These are phyloP conservation scores for Phasianus colchicus DNA, from an alignment of 2,113 vertebrate genomes.

Conservation along the genomic window DNA sequence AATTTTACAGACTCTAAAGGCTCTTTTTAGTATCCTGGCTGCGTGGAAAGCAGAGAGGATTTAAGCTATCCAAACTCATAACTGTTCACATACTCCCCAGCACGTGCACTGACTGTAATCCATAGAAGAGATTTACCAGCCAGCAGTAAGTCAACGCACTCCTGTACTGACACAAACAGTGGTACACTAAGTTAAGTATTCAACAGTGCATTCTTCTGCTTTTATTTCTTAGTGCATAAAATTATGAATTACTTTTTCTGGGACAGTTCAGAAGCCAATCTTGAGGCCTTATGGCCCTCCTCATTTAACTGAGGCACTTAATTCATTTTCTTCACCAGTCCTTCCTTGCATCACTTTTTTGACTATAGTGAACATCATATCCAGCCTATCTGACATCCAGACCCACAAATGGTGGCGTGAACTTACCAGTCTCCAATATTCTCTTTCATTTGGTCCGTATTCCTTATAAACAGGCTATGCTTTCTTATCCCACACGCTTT, in stretches of 20 bases:
- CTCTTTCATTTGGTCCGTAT: not conserved
- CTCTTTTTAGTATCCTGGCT: not conserved
- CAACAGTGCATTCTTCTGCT: not conserved
- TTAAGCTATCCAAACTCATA: not conserved
- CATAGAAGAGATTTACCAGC: not conserved
- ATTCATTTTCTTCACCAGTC: not conserved
- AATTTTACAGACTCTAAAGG: slow-evolving; percentile 5
- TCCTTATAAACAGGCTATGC: not conserved
- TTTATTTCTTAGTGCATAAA: slow-evolving; percentile 20
- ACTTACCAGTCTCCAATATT: not conserved
- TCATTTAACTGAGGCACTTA: not conserved
- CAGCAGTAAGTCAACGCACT: not conserved
- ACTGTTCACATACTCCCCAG: not conserved
- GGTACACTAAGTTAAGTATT: not conserved
- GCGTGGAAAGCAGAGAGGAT: not conserved
- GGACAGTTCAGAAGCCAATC: not conserved
- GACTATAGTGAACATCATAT: not conserved
- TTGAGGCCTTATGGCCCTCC: not conserved
- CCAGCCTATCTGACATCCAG: not conserved
- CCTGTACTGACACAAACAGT: not conserved
- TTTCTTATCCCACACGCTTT: not conserved
- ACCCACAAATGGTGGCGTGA: not conserved
- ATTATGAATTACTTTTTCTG: not conserved
- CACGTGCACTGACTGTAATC: not conserved
- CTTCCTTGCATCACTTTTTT: not conserved